These are phyloP conservation scores for Drosophila saltans DNA, from an alignment of 1,140 invertebrate genomes.

Conservation along the genomic window DNA sequence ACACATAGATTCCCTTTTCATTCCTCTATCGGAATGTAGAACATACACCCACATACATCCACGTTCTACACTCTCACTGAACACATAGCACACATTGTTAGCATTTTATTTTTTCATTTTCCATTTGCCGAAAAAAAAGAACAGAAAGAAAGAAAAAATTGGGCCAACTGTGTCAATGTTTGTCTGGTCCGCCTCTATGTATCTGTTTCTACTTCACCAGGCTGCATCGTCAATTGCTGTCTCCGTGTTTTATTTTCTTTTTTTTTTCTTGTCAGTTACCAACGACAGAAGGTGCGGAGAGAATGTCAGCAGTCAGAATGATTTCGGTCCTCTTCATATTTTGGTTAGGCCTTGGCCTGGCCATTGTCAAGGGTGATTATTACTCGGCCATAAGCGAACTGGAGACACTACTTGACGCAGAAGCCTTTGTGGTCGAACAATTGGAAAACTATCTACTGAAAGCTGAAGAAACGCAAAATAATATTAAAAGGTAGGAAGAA, in stretches of 20 bases:
- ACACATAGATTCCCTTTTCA: background rate
- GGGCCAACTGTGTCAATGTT: slow-evolving; percentile 59
- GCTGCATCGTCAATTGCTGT: background rate
- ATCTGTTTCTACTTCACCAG: background rate
- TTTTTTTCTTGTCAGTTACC: slow-evolving; percentile 25
- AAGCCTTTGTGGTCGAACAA: slow-evolving; percentile 34
- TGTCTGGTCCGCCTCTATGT: slow-evolving; percentile 21
- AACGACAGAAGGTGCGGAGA: slow-evolving; percentile 23
- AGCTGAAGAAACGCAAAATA: slow-evolving; percentile 18
- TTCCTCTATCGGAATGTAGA: background rate
- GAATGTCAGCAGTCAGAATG: slow-evolving; percentile 34
- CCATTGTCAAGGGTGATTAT: slow-evolving; percentile 31
- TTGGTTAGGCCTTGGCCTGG: background rate
- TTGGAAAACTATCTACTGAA: slow-evolving; percentile 50
- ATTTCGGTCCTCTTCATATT: background rate
- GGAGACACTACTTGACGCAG: slow-evolving; percentile 39
- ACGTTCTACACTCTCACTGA: too few relatives aligned
- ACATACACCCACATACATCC: background rate
- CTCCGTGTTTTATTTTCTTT: background rate
- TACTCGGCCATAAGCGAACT: slow-evolving; percentile 41
- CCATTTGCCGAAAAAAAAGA: background rate
- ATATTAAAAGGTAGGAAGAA: slow-evolving; percentile 40
- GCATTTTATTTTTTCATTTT: slow-evolving; percentile 9
- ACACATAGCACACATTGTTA: background rate
- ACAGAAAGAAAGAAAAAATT: slow-evolving; percentile 15